These are phyloP conservation scores for Drosophila ananassae DNA, from an alignment of 1,140 invertebrate species.

Conservation along the genomic window DNA sequence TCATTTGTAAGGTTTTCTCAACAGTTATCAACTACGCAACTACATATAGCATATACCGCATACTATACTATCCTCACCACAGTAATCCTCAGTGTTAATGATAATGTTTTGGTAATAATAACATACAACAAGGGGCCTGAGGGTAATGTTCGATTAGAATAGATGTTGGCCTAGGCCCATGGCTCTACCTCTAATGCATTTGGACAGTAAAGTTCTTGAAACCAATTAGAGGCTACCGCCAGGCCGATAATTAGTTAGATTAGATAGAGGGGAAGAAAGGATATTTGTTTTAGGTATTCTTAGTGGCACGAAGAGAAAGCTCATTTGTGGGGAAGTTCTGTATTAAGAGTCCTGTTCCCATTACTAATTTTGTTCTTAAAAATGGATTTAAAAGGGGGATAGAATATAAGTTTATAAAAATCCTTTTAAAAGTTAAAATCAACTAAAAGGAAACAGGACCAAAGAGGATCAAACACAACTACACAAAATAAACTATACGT, in stretches of 20 bases:
- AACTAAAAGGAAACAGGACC: background rate
- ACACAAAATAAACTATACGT: conserved; percentile 11
- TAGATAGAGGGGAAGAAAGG: conserved; percentile 35
- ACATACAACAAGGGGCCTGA: conserved; percentile 68
- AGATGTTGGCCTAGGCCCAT: background rate
- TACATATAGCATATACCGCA: conserved; percentile 53
- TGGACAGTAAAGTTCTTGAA: conserved; percentile 46
- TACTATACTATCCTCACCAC: conserved; percentile 16
- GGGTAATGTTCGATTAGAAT: conserved; percentile 30
- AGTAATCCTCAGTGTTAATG: conserved; percentile 31
- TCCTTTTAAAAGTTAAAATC: background rate
- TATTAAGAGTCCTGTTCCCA: background rate
- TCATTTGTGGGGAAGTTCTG: conserved; percentile 24
- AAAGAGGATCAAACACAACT: conserved; percentile 14
- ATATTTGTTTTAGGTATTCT: conserved; percentile 14
- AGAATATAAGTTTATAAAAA: background rate
- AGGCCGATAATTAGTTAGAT: conserved; percentile 28
- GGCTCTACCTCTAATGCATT: conserved; percentile 3
- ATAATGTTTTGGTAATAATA: conserved; percentile 46
- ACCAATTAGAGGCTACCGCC: conserved; percentile 56
- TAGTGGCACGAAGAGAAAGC: conserved; percentile 69
- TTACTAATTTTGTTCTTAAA: background rate
- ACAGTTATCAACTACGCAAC: conserved; percentile 65
- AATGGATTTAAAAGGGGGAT: background rate
- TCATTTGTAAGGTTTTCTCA: conserved; percentile 74